Conservation (phyloP, 2,888 invertebrate genomes). For the Eilema sororculum region DNA sequence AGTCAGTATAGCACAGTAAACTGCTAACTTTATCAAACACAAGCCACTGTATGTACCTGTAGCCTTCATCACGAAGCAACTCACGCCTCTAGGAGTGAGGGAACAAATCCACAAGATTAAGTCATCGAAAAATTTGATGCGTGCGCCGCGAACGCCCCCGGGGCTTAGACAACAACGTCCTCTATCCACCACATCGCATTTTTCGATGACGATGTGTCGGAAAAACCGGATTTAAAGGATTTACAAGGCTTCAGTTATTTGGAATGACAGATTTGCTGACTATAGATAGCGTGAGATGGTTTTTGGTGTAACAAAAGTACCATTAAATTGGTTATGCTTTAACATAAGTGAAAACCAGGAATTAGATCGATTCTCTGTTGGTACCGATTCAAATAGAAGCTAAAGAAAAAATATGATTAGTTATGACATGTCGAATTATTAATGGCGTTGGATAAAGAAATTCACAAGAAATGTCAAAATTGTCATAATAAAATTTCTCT, state of each 20-base stretch:
- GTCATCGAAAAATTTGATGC: conserved; percentile 75
- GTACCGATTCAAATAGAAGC: not conserved
- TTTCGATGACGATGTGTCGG: conserved; percentile 63
- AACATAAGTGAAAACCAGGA: not conserved
- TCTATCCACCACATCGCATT: conserved; percentile 57
- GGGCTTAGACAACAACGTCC: conserved; percentile 62
- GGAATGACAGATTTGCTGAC: conserved; percentile 57
- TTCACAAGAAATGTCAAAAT: not conserved
- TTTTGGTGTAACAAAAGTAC: conserved; percentile 22
- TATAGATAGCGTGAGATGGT: conserved; percentile 37
- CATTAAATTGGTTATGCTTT: not conserved
- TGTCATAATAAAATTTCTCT: not conserved
- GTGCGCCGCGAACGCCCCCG: conserved; percentile 65
- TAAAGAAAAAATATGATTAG: not conserved
- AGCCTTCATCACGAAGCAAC: conserved; percentile 43
- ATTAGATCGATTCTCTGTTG: not conserved
- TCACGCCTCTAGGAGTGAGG: conserved; percentile 53
- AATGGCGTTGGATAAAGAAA: not conserved
- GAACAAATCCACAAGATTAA: conserved; percentile 66
- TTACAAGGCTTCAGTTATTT: conserved; percentile 55
- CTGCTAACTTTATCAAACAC: not conserved
- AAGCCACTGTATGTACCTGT: conserved; percentile 21
- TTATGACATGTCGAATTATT: no score
- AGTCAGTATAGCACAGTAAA: not conserved
- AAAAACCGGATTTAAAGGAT: conserved; percentile 67